Evolutionary conservation across 30 jellyfish, hydroid and myxozoan genomes (phyloP).

Genomic region (Morbakka virulenta): DNA sequence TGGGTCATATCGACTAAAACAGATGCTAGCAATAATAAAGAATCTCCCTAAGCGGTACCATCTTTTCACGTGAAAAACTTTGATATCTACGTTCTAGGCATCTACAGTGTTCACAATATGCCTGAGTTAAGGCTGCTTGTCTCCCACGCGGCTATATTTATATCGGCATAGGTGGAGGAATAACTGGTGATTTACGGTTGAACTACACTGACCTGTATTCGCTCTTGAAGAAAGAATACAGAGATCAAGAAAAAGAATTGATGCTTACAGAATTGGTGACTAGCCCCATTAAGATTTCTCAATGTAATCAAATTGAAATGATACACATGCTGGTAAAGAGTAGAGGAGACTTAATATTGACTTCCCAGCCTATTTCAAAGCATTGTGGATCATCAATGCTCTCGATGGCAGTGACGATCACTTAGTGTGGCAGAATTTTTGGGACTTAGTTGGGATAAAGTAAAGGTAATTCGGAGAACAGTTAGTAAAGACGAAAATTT

Average conservation of each 20-base stretch:
- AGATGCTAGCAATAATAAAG: not conserved
- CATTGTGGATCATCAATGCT: no score
- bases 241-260: not conserved
- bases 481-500: constrained; percentile 14
- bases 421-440: constrained; percentile 1
- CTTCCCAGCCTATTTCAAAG: no score
- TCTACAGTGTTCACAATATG: no score
- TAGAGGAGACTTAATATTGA: no score
- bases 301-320: no score
- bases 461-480: constrained; percentile 5
- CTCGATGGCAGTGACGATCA: no score
- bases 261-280: no score
- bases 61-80: not conserved
- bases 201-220: constrained; percentile 4
- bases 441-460: constrained; percentile 24
- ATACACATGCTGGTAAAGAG: no score
- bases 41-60: constrained; percentile 3
- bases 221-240: not conserved
- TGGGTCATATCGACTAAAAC: no score
- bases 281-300: no score
- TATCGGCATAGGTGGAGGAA: constrained; percentile 16
- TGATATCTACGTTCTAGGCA: not conserved
- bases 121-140: no score
- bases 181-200: no score
- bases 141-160: constrained; percentile 1